phyloP scores from a whole-genome alignment of 2,797 vertebrate species.

The Monodelphis domestica region DNA sequence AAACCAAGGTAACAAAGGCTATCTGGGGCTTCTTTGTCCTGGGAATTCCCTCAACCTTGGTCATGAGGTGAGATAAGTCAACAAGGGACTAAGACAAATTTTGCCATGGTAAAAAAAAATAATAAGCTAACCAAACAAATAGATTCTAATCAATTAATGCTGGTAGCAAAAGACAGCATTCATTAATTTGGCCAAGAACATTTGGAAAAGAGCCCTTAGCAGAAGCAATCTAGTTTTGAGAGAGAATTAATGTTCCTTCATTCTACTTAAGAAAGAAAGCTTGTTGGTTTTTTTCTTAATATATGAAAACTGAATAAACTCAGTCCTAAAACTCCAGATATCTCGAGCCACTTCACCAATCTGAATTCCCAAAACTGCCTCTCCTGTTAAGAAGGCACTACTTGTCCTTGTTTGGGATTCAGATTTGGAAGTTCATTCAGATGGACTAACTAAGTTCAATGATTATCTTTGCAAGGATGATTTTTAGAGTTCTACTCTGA shows the following conservation, averaged over 20 bases:
- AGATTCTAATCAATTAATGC: conserved; percentile 48
- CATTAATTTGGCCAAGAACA: not conserved
- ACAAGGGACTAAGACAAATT: not conserved
- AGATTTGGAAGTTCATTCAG: not conserved
- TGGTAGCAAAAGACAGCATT: not conserved
- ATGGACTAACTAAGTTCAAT: not conserved
- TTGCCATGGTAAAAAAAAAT: not conserved
- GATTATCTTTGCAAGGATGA: not conserved
- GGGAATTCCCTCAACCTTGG: not conserved
- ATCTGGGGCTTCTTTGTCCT: not conserved
- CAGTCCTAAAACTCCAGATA: not conserved
- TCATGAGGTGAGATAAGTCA: not conserved
- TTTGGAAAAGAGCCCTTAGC: not conserved
- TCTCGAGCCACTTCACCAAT: not conserved
- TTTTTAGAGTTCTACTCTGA: not conserved
- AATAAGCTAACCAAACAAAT: not conserved
- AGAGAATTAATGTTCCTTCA: conserved; percentile 45
- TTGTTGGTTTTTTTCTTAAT: conserved; percentile 11
- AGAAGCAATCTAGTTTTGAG: conserved; percentile 27
- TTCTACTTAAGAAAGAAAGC: conserved; percentile 28
- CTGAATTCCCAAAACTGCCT: not conserved
- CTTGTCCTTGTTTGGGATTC: not conserved
- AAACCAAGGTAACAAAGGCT: not conserved
- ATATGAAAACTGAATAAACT: not conserved
- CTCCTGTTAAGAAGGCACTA: not conserved